A percentile compares a stretch with the other conserved stretches of the same genome.
phyloP scores from a whole-genome alignment of 2,113 vertebrate genomes.

The Rhizomys pruinosus region DNA sequence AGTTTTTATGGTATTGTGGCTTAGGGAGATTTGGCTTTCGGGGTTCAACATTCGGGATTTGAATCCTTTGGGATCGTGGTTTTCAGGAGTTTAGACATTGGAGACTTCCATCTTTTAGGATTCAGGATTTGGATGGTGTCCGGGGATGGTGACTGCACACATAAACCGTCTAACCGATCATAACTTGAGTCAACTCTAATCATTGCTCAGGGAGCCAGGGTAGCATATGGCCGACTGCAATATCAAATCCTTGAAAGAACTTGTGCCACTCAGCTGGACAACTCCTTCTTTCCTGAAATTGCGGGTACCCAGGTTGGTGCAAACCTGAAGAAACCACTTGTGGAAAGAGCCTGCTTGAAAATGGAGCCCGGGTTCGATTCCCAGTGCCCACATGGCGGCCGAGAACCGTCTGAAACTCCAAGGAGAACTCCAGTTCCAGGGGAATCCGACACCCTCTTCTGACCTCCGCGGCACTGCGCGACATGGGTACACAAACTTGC shows the following conservation, averaged over 20 bases:
- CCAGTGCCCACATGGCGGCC: too few relatives aligned
- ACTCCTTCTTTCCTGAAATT: background rate
- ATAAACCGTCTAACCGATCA: background rate
- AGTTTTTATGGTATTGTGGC: background rate
- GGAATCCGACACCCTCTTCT: too few relatives aligned
- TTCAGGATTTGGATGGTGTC: constrained; percentile 1
- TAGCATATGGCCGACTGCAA: background rate
- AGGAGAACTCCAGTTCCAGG: too few relatives aligned
- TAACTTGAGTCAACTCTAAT: background rate
- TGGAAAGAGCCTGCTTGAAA: background rate
- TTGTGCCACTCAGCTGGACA: background rate
- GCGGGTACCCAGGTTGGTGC: background rate
- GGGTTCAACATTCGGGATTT: background rate
- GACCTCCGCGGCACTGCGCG: too few relatives aligned
- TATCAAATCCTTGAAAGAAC: background rate
- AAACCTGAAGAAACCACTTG: background rate
- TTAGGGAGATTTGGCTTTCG: background rate
- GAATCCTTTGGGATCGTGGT: background rate
- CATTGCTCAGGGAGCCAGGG: background rate
- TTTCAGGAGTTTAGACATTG: background rate
- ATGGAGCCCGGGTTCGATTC: too few relatives aligned
- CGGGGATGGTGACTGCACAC: background rate
- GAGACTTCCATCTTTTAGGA: background rate
- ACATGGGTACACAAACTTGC: too few relatives aligned
- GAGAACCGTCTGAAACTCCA: too few relatives aligned